Percentiles rank a stretch among this genome's conserved stretches.
These are phyloP conservation scores for Apus apus DNA, from an alignment of 2,113 vertebrate genomes.

Conservation along the genomic window DNA sequence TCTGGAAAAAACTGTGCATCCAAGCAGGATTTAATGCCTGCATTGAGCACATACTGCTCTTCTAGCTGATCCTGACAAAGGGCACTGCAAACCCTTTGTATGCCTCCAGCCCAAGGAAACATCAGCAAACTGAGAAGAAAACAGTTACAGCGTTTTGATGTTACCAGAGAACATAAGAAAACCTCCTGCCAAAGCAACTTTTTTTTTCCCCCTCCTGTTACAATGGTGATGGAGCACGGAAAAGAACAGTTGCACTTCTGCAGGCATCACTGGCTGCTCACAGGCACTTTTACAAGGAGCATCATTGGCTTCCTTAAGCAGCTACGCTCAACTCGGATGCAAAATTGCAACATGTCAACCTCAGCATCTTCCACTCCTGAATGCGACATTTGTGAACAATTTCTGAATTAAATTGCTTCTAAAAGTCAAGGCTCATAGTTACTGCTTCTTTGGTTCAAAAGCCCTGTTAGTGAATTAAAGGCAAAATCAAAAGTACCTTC, in stretches of 20 bases:
- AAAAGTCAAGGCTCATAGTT: neutral
- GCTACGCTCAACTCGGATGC: neutral
- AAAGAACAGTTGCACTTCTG: no score
- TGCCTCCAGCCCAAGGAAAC: neutral
- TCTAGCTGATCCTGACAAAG: neutral
- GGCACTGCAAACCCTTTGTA: neutral
- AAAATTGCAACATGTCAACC: neutral
- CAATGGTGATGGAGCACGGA: neutral
- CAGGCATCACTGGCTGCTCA: no score
- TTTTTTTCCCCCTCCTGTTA: neutral
- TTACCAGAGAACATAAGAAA: neutral
- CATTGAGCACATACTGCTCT: fast-evolving
- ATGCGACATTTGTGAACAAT: neutral
- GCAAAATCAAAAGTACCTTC: neutral
- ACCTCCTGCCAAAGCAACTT: neutral
- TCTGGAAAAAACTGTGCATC: neutral
- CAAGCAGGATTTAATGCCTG: neutral
- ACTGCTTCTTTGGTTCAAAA: neutral
- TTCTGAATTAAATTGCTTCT: neutral
- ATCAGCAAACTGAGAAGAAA: neutral
- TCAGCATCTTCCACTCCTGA: neutral
- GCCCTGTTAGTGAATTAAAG: neutral
- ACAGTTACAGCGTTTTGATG: neutral
- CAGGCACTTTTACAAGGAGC: no score
- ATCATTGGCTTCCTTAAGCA: neutral